Base-by-base conservation (phyloP, 2,797 vertebrate species). In the Scyliorhinus canicula region DNA sequence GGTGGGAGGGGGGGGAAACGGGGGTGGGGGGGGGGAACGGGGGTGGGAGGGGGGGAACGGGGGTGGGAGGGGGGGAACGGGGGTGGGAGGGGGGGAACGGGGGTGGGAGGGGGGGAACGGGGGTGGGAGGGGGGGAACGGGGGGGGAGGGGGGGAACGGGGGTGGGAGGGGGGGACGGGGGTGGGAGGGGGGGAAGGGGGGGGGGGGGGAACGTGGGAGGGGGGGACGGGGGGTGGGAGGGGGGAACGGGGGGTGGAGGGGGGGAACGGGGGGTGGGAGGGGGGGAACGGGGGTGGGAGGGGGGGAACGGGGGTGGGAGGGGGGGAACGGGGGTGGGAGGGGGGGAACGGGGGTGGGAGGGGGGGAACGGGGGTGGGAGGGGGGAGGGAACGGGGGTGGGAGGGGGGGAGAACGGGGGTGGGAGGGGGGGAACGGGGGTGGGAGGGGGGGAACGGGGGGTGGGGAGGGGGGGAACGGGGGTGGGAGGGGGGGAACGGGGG, bases 31-130 rank as follows among this genome's bases (percentile, higher is more conserved):
- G 55, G 55, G 55, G 16, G 3, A 16, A 11, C 0, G 77, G 4
- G 16, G 16, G 4, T n/a, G 77, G 16, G 77, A 14, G 40, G 40
- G 12, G 16, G 16, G 77, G n/a, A 0, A 14, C 12, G 40, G n/a
- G 16, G 11, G 16, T 0, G n/a, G n/a, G 4, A 35, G 14, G 40
- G 14, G 16, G n/a, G n/a, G n/a, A 1, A 14, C 4, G n/a, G 35
- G 2, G 9, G 4, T 14, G 16, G 40, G 0, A n/a, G 2, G 14
- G n/a, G 40, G 1, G 16, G n/a, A 0, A 4, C n/a, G 40, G n/a
- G n/a, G 71, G 71, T 0, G 71, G 2, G 35, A 11, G 71, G 65
- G 24, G 4, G 4, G 0, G 65, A 35, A 35, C 0, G 12, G 74
- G 35, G 74, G n/a, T 3, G 40, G 0, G 2, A 5, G 16, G 77